Base-by-base conservation (phyloP, 2,888 invertebrate species). In the Torymus aiolomorphi region DNA sequence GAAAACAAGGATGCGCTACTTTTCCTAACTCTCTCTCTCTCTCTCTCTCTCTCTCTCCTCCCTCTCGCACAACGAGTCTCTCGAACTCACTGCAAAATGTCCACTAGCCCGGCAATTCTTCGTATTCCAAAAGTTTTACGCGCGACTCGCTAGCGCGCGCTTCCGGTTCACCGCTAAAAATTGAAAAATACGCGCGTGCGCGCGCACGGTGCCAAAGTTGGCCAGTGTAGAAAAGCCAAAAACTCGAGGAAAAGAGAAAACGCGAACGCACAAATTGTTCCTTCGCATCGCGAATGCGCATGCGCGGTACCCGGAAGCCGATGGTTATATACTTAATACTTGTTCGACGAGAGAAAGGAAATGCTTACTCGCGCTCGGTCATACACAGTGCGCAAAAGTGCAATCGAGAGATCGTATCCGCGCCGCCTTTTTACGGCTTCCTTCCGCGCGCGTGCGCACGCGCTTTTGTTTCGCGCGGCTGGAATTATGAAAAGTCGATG, bases 371-470 rank as follows among this genome's bases (percentile, higher is more conserved):
- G 31, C 63, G 66, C 13, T 14, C 65, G 51, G 63, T 57, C 56
- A 62, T 62, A 62, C n/a, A 52, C n/a, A 52, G 62, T 14, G 31
- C 54, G 42, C 73, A 63, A 76, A 76, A 76, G 59, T 51, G 76
- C 70, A 65, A 76, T 76, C 57, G 63, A 1, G 42, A 75, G 76
- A 76, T 76, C 62, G 20, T 54, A 76, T 76, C 76, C 13, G 20
- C 0, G 54, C 57, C 65, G 51, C 51, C 51, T 70, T 51, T 70
- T 71, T 71, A 57, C 51, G 70, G 65, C 76, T 49, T 57, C 76
- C 63, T 70, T 66, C 66, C 51, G 18, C 12, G 16, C n/a, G 13
- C 31, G 31, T 31, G 31, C 31, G 31, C 31, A 8, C 31, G 13
- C 42, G 16, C 42, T 67, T 59, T 31, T 18, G 67, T n/a, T 20